These are phyloP conservation scores for Fulmarus glacialis DNA, from an alignment of 2,113 vertebrate species.

Conservation along the genomic window DNA sequence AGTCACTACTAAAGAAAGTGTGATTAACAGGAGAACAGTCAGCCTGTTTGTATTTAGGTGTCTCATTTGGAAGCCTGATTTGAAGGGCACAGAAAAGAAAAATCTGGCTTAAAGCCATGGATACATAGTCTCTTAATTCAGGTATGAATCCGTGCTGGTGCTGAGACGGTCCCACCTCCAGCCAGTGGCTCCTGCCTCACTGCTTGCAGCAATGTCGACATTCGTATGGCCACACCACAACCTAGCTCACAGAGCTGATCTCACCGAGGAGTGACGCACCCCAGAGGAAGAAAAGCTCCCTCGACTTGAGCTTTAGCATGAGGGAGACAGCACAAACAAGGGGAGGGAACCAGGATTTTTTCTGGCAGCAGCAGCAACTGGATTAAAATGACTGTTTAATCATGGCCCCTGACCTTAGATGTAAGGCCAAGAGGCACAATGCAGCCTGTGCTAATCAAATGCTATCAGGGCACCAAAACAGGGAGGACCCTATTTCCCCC, in stretches of 20 bases:
- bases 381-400: background rate
- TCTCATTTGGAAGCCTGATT: background rate
- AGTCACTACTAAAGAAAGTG: background rate
- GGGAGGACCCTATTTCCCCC: background rate
- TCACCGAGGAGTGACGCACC: background rate
- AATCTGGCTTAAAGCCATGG: background rate
- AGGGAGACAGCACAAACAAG: background rate
- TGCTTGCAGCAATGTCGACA: background rate
- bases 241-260: background rate
- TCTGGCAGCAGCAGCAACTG: background rate
- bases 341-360: background rate
- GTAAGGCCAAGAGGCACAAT: background rate
- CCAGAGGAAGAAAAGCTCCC: background rate
- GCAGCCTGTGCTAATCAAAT: background rate
- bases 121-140: background rate
- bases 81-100: background rate
- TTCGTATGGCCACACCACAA: background rate
- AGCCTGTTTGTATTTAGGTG: background rate
- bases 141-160: accelerated
- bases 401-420: background rate
- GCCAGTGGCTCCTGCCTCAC: background rate
- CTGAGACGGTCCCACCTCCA: background rate
- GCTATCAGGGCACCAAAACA: background rate
- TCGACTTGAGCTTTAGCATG: background rate
- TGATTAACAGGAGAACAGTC: background rate